These are phyloP conservation scores for Drosophila equinoxialis DNA, from an alignment of 1,140 invertebrate genomes.

Conservation along the genomic window DNA sequence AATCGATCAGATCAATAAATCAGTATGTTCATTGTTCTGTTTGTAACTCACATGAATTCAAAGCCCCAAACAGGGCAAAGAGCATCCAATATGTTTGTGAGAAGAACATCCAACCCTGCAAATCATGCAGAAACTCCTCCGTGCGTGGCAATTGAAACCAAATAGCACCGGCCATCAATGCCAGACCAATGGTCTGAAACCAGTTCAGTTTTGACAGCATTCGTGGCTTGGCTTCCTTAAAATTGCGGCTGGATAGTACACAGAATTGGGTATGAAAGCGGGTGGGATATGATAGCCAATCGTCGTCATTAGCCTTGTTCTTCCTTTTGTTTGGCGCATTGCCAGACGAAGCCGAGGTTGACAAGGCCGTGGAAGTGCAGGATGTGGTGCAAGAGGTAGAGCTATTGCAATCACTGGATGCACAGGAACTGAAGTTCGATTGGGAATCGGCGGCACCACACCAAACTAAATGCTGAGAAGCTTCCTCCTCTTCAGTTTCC, in stretches of 20 bases:
- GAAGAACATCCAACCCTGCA: slow-evolving; percentile 95
- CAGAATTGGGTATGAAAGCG: slow-evolving; percentile 91
- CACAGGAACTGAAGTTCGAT: slow-evolving; percentile 87
- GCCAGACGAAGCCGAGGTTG: background rate
- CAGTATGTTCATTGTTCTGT: background rate
- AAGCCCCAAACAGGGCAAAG: slow-evolving; percentile 91
- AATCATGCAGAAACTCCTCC: slow-evolving; percentile 90
- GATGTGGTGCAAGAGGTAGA: slow-evolving; percentile 1
- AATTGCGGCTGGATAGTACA: slow-evolving; percentile 90
- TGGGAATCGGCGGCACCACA: slow-evolving; percentile 85
- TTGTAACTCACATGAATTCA: slow-evolving; percentile 86
- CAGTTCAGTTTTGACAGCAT: slow-evolving; percentile 93
- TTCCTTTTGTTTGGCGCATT: background rate
- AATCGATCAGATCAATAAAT: background rate
- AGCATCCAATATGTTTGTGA: slow-evolving; percentile 94
- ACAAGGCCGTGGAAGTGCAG: background rate
- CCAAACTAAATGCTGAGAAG: slow-evolving; percentile 89
- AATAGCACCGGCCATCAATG: slow-evolving; percentile 89
- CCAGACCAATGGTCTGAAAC: slow-evolving; percentile 90
- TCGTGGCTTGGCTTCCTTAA: slow-evolving; percentile 89
- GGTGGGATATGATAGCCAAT: slow-evolving; percentile 88
- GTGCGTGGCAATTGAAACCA: slow-evolving; percentile 91
- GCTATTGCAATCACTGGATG: slow-evolving; percentile 85
- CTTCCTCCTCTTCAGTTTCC: slow-evolving; percentile 85
- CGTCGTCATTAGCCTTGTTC: slow-evolving; percentile 77